Base-by-base conservation (phyloP, 1,140 invertebrate species). In the Hycleus cichorii region DNA sequence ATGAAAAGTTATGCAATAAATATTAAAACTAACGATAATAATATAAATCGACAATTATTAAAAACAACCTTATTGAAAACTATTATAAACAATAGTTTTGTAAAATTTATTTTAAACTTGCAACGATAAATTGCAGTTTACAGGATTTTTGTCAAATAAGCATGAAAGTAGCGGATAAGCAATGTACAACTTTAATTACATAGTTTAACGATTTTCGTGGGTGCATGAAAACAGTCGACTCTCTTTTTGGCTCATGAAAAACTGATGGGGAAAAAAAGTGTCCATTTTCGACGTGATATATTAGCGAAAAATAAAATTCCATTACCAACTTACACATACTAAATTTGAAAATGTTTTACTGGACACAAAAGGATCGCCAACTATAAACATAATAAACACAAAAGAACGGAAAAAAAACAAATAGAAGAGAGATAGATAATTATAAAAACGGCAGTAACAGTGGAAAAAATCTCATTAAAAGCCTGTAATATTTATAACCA, bases 401-500 rank as follows among this genome's bases (percentile, higher is more conserved):
- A 39, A 55, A 47, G 11, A 32, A 47, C 44, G 38, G 6, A 39
- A n/a, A 47, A n/a, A 55, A 55, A 54, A 18, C 18, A 18, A 55
- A 47, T 39, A 11, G 4, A 32, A 32, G 32, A 3, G 32, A 32
- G 18, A 18, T 18, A 18, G 18, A 18, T 18, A 18, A 32, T 32
- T 32, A 32, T 32, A 32, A 32, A 32, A 32, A 32, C 32, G 7
- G 7, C 7, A 32, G 7, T 5, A 32, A 7, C 32, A 32, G 32
- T 32, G 32, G 32, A 32, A 32, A 32, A 32, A 40, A 39, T 57
- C 59, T 61, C 54, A 61, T 61, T 61, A 61, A 32, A 57, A 57
- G 24, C 9, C 48, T 27, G 12, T 38, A 57, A 48, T 57, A 57
- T 61, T 61, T 51, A 51, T 52, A 32, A 32, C 32, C 32, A 43